Evolutionary conservation across 2,888 invertebrate species (phyloP).

Genomic region (Horisme vitalbata): DNA sequence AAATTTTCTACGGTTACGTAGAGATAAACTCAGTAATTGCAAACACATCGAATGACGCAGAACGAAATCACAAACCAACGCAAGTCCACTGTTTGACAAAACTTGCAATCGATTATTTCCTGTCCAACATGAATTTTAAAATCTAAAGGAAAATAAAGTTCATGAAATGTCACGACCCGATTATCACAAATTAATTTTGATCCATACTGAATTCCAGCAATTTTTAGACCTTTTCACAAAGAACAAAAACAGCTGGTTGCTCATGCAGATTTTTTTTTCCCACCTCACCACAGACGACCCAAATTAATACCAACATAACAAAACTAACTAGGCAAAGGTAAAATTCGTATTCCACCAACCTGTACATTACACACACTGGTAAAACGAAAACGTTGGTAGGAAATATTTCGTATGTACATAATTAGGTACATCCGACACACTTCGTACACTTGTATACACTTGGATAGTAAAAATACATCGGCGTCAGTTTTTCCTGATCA

Average conservation of each 20-base stretch:
- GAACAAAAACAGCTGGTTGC: slow-evolving; percentile 78
- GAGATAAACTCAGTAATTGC: slow-evolving; percentile 25
- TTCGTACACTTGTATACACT: too few relatives aligned
- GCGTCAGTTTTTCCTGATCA: too few relatives aligned
- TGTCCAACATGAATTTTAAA: slow-evolving; percentile 55
- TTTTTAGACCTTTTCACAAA: slow-evolving; percentile 61
- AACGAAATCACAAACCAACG: slow-evolving; percentile 63
- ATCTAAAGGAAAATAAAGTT: slow-evolving; percentile 51
- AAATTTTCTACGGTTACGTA: slow-evolving; percentile 12
- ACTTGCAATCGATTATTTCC: slow-evolving; percentile 66
- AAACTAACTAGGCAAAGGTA: too few relatives aligned
- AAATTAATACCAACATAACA: not conserved
- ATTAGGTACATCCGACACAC: too few relatives aligned
- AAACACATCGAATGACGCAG: slow-evolving; percentile 63
- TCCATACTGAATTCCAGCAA: slow-evolving; percentile 65
- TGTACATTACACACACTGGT: too few relatives aligned
- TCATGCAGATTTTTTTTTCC: slow-evolving; percentile 60
- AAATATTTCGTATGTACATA: too few relatives aligned
- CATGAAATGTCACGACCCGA: slow-evolving; percentile 61
- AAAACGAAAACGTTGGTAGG: too few relatives aligned
- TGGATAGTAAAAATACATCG: too few relatives aligned
- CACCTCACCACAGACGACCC: slow-evolving; percentile 23
- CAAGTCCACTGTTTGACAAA: slow-evolving; percentile 66
- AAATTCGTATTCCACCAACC: too few relatives aligned
- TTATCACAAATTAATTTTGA: slow-evolving; percentile 77